A percentile compares a stretch with the other conserved stretches of the same genome.
Evolutionary conservation across 2,113 vertebrate genomes (phyloP).

Genomic region (Neodontobutis hainanensis): DNA sequence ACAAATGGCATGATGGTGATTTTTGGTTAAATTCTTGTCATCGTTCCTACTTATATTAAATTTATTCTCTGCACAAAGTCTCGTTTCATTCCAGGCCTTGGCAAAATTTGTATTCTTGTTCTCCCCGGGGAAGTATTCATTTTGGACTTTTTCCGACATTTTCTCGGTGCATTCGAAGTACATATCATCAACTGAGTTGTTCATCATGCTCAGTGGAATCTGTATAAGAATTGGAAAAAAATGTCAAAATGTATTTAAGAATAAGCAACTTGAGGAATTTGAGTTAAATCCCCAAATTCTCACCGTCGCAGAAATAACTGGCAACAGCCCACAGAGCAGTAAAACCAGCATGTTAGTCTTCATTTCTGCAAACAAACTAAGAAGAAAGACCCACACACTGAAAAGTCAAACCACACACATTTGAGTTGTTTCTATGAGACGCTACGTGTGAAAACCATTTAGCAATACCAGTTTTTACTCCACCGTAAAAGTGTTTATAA

Average conservation of each 20-base stretch:
- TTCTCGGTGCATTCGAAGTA: background rate
- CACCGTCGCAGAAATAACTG: background rate
- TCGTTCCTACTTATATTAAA: accelerated
- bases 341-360: background rate
- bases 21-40: background rate
- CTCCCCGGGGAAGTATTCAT: slow-evolving; percentile 6
- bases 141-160: background rate
- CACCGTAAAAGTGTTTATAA: too few relatives aligned
- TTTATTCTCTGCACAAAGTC: accelerated
- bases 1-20: slow-evolving; percentile 41
- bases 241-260: background rate
- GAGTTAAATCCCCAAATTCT: background rate
- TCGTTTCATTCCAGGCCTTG: accelerated
- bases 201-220: background rate
- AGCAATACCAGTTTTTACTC: too few relatives aligned
- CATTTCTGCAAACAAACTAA: background rate
- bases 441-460: too few relatives aligned
- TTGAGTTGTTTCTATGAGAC: too few relatives aligned
- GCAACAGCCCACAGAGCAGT: background rate
- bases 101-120: accelerated
- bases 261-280: background rate
- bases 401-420: background rate
- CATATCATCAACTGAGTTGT: slow-evolving; percentile 36
- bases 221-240: background rate
- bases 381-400: background rate